These are phyloP conservation scores for Drosophila parvula DNA, from an alignment of 1,140 invertebrate genomes.

Conservation along the genomic window DNA sequence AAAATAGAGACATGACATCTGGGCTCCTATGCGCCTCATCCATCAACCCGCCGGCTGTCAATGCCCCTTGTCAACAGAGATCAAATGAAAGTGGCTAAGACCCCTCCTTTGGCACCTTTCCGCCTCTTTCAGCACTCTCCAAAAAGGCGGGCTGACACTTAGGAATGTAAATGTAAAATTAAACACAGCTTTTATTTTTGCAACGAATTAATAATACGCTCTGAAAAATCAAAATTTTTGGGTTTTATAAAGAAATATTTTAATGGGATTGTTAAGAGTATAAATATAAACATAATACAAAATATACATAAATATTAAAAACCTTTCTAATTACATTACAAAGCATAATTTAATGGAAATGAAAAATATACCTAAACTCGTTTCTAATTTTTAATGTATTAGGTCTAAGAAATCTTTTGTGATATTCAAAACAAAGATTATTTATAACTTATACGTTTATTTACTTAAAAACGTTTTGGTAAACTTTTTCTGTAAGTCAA, in stretches of 20 bases:
- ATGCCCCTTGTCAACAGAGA: constrained; percentile 22
- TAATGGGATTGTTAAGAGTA: neutral
- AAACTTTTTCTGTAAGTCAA: neutral
- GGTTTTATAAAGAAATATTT: neutral
- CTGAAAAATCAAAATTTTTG: neutral
- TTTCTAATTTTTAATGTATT: neutral
- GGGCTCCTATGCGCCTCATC: neutral
- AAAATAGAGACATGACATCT: constrained; percentile 16
- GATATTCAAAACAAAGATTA: neutral
- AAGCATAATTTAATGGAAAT: neutral
- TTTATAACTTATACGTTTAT: neutral
- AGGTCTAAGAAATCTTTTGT: neutral
- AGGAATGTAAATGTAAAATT: constrained; percentile 75
- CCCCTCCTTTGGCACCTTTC: constrained; percentile 36
- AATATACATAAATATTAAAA: neutral
- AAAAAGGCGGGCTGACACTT: constrained; percentile 13
- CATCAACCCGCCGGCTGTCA: constrained; percentile 17
- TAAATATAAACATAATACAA: neutral
- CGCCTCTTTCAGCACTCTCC: constrained; percentile 39
- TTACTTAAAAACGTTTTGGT: neutral
- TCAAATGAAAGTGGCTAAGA: constrained; percentile 44
- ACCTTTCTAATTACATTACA: neutral
- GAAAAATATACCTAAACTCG: too few species aligned
- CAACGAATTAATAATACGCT: constrained; percentile 38
- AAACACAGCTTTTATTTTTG: constrained; percentile 56